Percentiles rank a stretch among this genome's conserved stretches.
phyloP scores from a whole-genome alignment of 2,888 invertebrate genomes.

The Caenorhabditis plicata region DNA sequence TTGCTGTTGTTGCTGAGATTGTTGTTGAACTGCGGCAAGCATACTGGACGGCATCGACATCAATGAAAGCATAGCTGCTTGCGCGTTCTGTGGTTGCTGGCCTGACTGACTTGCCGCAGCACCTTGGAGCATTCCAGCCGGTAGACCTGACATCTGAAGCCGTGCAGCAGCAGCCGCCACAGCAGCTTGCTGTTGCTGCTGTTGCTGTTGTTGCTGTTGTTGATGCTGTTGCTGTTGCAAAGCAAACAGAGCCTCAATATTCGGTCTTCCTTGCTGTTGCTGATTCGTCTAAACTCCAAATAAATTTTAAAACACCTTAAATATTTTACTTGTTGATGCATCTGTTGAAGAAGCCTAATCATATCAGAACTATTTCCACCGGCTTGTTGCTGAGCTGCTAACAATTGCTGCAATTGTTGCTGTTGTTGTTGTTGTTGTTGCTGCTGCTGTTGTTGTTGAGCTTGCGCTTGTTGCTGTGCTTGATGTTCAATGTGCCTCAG shows the following conservation, averaged over 20 bases:
- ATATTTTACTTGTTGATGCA: neutral
- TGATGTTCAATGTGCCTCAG: neutral
- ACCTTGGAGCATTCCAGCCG: too few relatives aligned
- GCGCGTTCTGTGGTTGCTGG: neutral
- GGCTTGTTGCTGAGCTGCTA: conserved; percentile 1
- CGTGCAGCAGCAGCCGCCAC: too few relatives aligned
- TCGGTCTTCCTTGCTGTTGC: neutral
- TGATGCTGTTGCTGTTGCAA: conserved; percentile 6
- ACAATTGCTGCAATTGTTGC: conserved; percentile 2
- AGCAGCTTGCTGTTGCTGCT: neutral
- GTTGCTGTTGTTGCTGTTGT: conserved; percentile 9
- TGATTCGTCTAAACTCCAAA: neutral
- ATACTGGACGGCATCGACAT: neutral
- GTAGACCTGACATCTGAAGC: too few relatives aligned
- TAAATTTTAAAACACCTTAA: neutral
- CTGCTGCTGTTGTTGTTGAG: too few relatives aligned
- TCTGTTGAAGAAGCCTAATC: neutral
- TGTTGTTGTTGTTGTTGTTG: too few relatives aligned
- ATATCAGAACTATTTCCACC: too few relatives aligned
- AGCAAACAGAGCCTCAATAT: neutral
- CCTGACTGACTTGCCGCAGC: neutral
- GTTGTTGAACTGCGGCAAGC: conserved; percentile 4
- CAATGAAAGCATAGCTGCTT: neutral
- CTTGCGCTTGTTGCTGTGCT: too few relatives aligned
- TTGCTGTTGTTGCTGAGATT: conserved; percentile 4